Evolutionary conservation across 2,888 invertebrate genomes (phyloP), one percentile per base, ranked within the genome.

Genomic region (Desoria tigrina): DNA sequence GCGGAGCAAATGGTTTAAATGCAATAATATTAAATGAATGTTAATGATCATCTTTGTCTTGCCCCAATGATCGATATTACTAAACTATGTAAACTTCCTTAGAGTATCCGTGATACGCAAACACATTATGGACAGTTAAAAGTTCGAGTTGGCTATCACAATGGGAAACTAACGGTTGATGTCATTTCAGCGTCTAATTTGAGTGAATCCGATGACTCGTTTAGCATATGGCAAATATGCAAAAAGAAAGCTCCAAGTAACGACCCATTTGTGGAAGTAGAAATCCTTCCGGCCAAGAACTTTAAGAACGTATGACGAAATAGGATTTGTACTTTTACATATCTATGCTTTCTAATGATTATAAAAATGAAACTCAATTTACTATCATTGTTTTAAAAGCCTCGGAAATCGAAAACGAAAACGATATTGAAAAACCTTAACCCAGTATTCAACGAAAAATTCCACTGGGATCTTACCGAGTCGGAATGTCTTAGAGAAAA

Each of bases 181-280:
- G 61, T 75, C 1, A 61, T 74, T 39, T 72, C 71, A 4, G 70
- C 67, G 0, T 39, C 49, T 2, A 55, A 69, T 39, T 28, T 75
- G 9, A 60, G 61, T 2, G 64, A 69, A 4, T 61, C 65, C 18
- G 70, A 74, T 63, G 54, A 42, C 54, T 66, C 50, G 21, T 28
- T 60, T 3, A 53, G 57, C 42, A 37, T 66, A 50, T 58, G 59
- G 14, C 45, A 58, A n/a, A 28, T 67, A 53, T 66, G 62, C 18
- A 66, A 65, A 28, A 62, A 50, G 42, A 50, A 24, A 28, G 26
- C 55, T 7, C 49, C 70, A 14, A 71, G 54, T 23, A 74, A 74
- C 59, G 76, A 76, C 42, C 65, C 74, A 4, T 49, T 65, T 18
- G 74, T 76, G 14, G 65, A 76, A 65, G 27, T 76, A 28, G 69